Conservation (phyloP, 92 coral and sea anemone species). For the Micromussa lordhowensis region DNA sequence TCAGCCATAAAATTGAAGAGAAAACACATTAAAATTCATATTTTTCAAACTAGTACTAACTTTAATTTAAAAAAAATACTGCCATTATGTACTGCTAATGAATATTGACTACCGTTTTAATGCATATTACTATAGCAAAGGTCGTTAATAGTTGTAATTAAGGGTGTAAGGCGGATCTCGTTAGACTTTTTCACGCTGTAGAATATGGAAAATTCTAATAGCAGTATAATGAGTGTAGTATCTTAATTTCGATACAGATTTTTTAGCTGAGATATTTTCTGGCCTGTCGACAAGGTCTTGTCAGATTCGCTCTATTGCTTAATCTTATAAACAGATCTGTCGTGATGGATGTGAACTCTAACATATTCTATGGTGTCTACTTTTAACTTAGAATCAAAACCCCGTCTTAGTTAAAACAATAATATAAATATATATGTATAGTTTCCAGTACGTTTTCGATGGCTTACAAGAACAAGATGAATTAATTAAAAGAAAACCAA, state of each 20-base stretch:
- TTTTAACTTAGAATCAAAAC: not conserved
- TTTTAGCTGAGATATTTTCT: not conserved
- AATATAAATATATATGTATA: not conserved
- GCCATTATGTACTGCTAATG: not conserved
- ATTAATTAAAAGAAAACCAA: not conserved
- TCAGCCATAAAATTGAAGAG: not conserved
- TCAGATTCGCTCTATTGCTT: not conserved
- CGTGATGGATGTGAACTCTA: not conserved
- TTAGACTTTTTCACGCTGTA: not conserved
- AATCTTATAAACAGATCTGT: not conserved
- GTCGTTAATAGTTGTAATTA: not conserved
- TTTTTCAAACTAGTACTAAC: not conserved
- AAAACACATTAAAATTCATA: not conserved
- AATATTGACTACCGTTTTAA: not conserved
- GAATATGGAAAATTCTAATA: not conserved
- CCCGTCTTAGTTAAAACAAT: not conserved
- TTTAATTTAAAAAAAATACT: not conserved
- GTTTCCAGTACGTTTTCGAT: not conserved
- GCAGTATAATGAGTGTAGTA: not conserved
- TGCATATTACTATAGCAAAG: not conserved
- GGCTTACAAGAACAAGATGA: not conserved
- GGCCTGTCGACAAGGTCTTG: not conserved
- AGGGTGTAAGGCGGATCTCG: not conserved
- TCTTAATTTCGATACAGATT: not conserved
- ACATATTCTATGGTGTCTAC: not conserved